Evolutionary conservation across 1,140 invertebrate species (phyloP), one percentile per base, ranked within the genome.

Genomic region (Camponotus vicinus): DNA sequence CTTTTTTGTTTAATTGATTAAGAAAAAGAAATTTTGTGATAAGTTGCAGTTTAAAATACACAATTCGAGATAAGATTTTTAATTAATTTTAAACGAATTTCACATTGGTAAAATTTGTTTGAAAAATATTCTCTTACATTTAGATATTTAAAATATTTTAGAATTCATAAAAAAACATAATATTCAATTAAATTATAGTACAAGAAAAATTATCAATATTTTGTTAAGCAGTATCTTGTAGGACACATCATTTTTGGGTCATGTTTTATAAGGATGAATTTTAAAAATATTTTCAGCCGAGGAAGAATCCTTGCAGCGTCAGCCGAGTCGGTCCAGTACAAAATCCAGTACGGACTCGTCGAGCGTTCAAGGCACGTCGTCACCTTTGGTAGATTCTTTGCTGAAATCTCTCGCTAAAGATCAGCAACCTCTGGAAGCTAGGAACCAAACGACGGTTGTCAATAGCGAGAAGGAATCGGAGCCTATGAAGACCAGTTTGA

Each of bases 341-440:
- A 95, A 95, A 67, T 94, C 94, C 15, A 52, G 49, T 5, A 94
- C 94, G 0, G 90, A 94, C 61, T 91, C 92, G 0, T 80, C 69
- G 7, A 93, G 92, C 7, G 91, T 93, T 40, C 93, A 93, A 42
- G 91, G 90, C 18, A 89, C 94, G 0, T 92, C 93, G 0, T 94
- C 93, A 2, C 94, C 94, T 18, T 90, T 95, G 40, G 94, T 96
- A 73, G 96, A 96, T 91, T 96, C 95, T 78, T 93, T 96, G 73
- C 92, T 96, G 57, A 96, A 96, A 86, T 96, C 95, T 86, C 93
- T 96, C 88, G 94, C 96, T 67, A 96, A 96, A 92, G 96, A 96
- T 85, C 95, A 95, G 87, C 96, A 95, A 84, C 95, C 95, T 91
- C 91, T 94, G 78, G 95, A 96, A 80, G 91, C 95, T 57, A 95